A percentile compares a stretch with the other conserved stretches of the same genome.
These are phyloP conservation scores for Tetragnatha versicolor DNA, from an alignment of 1,140 invertebrate species.

Conservation along the genomic window DNA sequence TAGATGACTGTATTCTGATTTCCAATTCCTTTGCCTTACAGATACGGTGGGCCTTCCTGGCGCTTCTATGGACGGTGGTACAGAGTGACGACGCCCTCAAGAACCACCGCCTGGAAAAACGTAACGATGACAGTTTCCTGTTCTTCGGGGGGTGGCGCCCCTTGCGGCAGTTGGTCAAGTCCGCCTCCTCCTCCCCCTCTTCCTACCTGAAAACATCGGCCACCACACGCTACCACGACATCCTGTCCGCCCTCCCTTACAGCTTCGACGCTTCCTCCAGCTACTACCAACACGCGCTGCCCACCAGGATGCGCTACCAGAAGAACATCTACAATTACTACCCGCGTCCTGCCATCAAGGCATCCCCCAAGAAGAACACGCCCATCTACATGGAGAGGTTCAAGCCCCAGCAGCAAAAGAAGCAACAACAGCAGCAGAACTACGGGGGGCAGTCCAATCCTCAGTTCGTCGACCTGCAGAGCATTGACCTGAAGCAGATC, in stretches of 20 bases:
- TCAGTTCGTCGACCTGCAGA: conserved; percentile 30
- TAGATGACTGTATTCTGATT: too few species aligned
- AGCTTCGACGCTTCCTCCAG: conserved; percentile 7
- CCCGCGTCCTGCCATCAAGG: conserved; percentile 39
- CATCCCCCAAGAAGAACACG: conserved; percentile 27
- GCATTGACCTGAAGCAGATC: conserved; percentile 6
- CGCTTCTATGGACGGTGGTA: background rate
- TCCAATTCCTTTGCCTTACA: background rate
- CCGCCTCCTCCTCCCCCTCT: background rate
- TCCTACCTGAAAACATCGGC: background rate
- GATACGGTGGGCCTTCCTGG: background rate
- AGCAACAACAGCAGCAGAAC: conserved; percentile 3
- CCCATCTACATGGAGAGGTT: conserved; percentile 41
- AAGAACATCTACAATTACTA: conserved; percentile 52
- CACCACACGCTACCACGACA: conserved; percentile 11
- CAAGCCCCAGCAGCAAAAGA: background rate
- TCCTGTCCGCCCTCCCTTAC: conserved; percentile 26
- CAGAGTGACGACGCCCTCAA: background rate
- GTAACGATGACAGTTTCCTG: conserved; percentile 41
- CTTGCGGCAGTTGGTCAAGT: background rate
- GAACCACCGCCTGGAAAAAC: conserved; percentile 35
- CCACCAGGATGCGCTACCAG: conserved; percentile 10
- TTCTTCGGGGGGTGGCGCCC: conserved; percentile 50
- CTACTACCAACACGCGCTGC: conserved; percentile 20
- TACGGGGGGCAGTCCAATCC: background rate